A percentile compares a stretch with the other conserved stretches of the same genome.
These are phyloP conservation scores for Drosophila kohkoa DNA, from an alignment of 1,140 invertebrate species.

Conservation along the genomic window DNA sequence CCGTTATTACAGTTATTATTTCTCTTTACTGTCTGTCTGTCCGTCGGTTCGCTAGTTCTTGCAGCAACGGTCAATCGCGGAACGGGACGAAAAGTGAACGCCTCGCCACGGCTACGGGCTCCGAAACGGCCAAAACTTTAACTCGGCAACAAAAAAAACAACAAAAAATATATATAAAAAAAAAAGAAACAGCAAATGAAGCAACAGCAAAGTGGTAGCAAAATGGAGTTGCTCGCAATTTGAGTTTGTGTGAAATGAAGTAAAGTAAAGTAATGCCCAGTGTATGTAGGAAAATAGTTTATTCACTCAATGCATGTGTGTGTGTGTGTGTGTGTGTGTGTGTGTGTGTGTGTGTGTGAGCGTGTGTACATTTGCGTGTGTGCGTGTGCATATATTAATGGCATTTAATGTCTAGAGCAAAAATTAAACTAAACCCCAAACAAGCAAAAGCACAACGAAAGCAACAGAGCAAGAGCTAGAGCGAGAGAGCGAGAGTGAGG, in stretches of 20 bases:
- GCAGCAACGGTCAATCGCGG: slow-evolving; percentile 43
- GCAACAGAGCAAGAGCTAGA: too few species aligned
- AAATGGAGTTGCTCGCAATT: slow-evolving; percentile 46
- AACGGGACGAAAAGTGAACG: slow-evolving; percentile 21
- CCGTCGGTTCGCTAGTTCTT: slow-evolving; percentile 23
- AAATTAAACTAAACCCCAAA: slow-evolving; percentile 22
- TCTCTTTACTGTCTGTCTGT: slow-evolving; percentile 14
- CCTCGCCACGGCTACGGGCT: not conserved
- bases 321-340: slow-evolving; percentile 42
- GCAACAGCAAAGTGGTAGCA: slow-evolving; percentile 30
- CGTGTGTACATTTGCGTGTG: slow-evolving; percentile 31
- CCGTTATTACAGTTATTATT: slow-evolving; percentile 25
- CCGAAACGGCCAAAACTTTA: slow-evolving; percentile 23
- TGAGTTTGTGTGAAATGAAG: slow-evolving; percentile 34
- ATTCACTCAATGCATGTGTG: slow-evolving; percentile 6
- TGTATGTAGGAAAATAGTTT: slow-evolving; percentile 10
- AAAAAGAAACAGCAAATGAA: slow-evolving; percentile 13
- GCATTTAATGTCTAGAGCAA: slow-evolving; percentile 13
- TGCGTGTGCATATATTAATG: slow-evolving; percentile 49
- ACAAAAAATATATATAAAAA: slow-evolving; percentile 1
- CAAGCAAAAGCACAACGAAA: slow-evolving; percentile 1
- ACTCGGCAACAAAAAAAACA: slow-evolving; percentile 12
- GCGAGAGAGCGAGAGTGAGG: too few species aligned
- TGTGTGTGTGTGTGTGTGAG: slow-evolving; percentile 50
- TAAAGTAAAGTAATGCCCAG: slow-evolving; percentile 29